phyloP scores from a whole-genome alignment of 2,113 vertebrate genomes.

The Tetraodon nigroviridis region DNA sequence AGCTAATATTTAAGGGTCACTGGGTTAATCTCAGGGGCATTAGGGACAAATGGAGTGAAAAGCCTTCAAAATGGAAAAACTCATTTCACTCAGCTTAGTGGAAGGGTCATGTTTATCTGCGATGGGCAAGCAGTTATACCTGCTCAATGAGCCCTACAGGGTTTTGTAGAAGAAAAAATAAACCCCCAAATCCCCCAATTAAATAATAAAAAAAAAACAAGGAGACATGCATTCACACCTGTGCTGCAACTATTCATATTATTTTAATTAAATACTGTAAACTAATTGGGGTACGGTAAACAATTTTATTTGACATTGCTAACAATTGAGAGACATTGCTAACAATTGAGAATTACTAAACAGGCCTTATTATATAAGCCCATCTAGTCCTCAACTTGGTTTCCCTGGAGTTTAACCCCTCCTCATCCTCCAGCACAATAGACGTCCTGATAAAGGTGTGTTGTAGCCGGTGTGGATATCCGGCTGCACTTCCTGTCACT shows the following conservation, averaged over 20 bases:
- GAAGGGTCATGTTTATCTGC: conserved; percentile 39
- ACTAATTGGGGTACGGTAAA: neutral
- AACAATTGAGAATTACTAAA: conserved; percentile 15
- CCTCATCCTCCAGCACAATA: conserved; percentile 41
- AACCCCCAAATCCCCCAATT: neutral
- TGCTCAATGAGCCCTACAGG: conserved; percentile 5
- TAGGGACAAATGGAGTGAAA: conserved; percentile 35
- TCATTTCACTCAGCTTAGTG: conserved; percentile 38
- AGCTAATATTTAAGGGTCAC: conserved; percentile 62
- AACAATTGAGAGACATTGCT: conserved; percentile 8
- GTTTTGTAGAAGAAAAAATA: neutral
- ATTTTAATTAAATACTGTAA: neutral
- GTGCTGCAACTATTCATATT: neutral
- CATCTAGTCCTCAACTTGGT: conserved; percentile 47
- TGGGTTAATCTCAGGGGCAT: conserved; percentile 60
- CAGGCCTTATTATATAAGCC: conserved; percentile 45
- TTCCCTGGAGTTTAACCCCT: conserved; percentile 34
- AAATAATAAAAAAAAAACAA: neutral
- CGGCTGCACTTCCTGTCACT: conserved; percentile 41
- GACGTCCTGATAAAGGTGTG: conserved; percentile 54
- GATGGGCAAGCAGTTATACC: conserved; percentile 24
- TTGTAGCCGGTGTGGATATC: conserved; percentile 58
- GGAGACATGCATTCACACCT: neutral
- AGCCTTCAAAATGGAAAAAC: conserved; percentile 55
- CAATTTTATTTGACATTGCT: neutral